phyloP scores from a whole-genome alignment of 2,797 vertebrate species.

The Neosilurus mollespiculum region DNA sequence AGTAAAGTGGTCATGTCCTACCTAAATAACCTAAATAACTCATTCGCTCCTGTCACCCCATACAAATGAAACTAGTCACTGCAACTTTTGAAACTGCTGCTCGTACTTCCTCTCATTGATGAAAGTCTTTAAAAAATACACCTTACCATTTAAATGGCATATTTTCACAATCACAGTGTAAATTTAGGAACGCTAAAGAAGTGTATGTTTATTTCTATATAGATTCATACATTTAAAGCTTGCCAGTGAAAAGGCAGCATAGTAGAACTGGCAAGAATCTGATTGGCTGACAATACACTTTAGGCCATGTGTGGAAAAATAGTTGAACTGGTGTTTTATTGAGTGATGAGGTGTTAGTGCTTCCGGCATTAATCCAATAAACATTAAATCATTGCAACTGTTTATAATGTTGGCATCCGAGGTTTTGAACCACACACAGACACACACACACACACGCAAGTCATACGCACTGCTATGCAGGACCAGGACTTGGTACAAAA shows the following conservation, averaged over 20 bases:
- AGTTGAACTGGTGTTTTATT: conserved; percentile 3
- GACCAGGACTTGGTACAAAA: too few species aligned
- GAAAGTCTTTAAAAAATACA: not conserved
- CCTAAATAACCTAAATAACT: too few species aligned
- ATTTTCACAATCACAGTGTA: not conserved
- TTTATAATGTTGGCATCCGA: not conserved
- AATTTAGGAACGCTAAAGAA: not conserved
- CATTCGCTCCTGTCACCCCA: too few species aligned
- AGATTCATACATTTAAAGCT: not conserved
- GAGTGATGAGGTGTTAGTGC: conserved; percentile 8
- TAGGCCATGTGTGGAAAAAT: not conserved
- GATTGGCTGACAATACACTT: not conserved
- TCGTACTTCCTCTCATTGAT: not conserved
- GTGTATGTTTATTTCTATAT: not conserved
- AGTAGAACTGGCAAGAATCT: not conserved
- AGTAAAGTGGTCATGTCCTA: too few species aligned
- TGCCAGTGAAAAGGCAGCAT: not conserved
- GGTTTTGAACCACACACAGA: not conserved
- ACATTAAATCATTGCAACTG: not conserved
- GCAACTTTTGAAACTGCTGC: not conserved
- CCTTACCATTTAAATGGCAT: not conserved
- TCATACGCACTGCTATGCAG: too few species aligned
- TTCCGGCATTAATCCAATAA: not conserved
- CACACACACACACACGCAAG: too few species aligned
- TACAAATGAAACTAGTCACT: not conserved